Conservation (phyloP, 2,888 invertebrate species). For the Geophilus truncorum region DNA sequence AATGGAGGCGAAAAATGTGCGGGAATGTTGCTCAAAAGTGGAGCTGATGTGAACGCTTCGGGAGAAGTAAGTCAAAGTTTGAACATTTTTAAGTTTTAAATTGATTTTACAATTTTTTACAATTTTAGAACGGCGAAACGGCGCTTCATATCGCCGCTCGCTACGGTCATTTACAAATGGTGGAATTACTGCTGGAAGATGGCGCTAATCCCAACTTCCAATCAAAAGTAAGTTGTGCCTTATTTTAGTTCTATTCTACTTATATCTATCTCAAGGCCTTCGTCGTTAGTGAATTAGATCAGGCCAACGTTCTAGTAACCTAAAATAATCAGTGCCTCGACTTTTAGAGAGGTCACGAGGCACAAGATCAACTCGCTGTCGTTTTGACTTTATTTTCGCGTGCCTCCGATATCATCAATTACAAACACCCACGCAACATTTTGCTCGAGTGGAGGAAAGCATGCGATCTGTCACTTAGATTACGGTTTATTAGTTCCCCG, state of each 20-base stretch:
- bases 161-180: constrained; percentile 81
- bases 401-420: background rate
- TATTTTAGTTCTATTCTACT: background rate
- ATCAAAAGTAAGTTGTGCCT: constrained; percentile 66
- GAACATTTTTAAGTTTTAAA: background rate
- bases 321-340: background rate
- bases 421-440: background rate
- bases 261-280: too few relatives aligned
- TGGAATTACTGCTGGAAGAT: constrained; percentile 81
- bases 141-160: constrained; percentile 94
- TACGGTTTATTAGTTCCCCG: too few relatives aligned
- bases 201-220: constrained; percentile 87
- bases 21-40: constrained; percentile 94
- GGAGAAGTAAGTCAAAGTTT: constrained; percentile 61
- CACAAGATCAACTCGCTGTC: background rate
- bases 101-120: constrained; percentile 11
- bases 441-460: background rate
- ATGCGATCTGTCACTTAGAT: background rate
- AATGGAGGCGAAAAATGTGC: constrained; percentile 89
- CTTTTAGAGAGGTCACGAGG: background rate
- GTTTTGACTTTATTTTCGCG: background rate
- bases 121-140: constrained; percentile 72
- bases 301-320: background rate
- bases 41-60: constrained; percentile 90
- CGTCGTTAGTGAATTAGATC: background rate